phyloP scores from a whole-genome alignment of 2,113 vertebrate genomes.

The Oenanthe melanoleuca region DNA sequence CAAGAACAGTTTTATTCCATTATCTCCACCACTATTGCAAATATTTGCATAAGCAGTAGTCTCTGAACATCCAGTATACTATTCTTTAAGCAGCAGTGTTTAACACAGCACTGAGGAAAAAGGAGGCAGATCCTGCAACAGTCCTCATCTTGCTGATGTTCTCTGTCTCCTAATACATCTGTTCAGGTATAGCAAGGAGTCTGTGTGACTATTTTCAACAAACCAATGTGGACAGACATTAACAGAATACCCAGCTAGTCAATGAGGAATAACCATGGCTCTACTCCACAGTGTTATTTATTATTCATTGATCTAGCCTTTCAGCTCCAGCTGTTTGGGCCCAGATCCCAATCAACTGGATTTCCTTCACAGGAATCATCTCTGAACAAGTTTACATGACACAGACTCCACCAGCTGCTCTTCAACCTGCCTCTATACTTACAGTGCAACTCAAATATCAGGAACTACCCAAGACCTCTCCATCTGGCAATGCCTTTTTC shows the following conservation, averaged over 20 bases:
- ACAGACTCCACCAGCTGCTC: not conserved
- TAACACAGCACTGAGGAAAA: not conserved
- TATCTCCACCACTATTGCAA: not conserved
- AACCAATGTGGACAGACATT: not conserved
- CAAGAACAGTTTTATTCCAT: not conserved
- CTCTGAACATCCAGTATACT: not conserved
- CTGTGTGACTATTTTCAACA: not conserved
- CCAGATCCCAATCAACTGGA: fast-evolving
- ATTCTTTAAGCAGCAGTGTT: not conserved
- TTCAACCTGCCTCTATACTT: not conserved
- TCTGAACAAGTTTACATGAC: not conserved
- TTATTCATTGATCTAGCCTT: not conserved
- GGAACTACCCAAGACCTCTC: not conserved
- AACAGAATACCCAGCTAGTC: not conserved
- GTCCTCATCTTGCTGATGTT: not conserved
- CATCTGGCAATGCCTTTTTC: not conserved
- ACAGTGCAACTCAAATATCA: not conserved
- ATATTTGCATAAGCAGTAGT: not conserved
- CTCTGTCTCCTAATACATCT: not conserved
- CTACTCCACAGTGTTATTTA: not conserved
- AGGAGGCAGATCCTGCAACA: not conserved
- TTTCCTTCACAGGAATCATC: not conserved
- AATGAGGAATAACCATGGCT: not conserved
- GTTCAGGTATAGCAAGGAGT: not conserved
- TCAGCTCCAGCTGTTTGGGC: not conserved